Evolutionary conservation across 1,140 invertebrate species (phyloP), one percentile per base, ranked within the genome.

Genomic region (Apis cerana): DNA sequence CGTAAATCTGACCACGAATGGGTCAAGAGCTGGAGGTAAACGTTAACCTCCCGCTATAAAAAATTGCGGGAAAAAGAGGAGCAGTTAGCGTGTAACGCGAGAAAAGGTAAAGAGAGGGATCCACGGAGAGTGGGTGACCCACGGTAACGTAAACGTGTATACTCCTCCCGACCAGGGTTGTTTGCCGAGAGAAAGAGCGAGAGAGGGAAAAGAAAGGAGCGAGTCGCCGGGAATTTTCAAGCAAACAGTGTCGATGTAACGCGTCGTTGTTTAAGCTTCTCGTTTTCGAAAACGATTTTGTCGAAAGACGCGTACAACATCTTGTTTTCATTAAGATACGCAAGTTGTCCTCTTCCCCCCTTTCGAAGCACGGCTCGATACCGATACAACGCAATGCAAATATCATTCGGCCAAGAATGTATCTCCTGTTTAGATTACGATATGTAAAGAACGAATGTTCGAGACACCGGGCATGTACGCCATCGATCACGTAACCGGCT

Each of bases 1-100:
- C 17, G 43, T 27, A 27, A 58, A 70, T 33, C 43, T n/a, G 54
- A 13, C 3, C 13, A 21, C 43, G 13, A 71, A 4, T 43, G n/a
- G 62, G 62, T 54, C 65, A 19, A 50, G 52, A 62, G 72, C 5
- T 2, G 23, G 17, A 17, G 69, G 27, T 48, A 67, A 75, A 65
- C 21, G 65, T 81, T 68, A 52, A 69, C 21, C 13, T 8, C 5
- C 33, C 5, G 48, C 4, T 43, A 76, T 59, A 74, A 74, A 82
- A 76, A 76, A 50, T 75, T 11, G 13, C n/a, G 62, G 48, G 56
- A 12, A 21, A 72, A 23, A 52, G 48, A 58, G 59, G 21, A n/a
- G 62, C 19, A 61, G 77, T 33, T 68, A 27, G 54, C 33, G 33
- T 68, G 80, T 75, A 75, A 81, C 71, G 80, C n/a, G 59, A 81